Percentiles rank a stretch among this genome's conserved stretches.
Conservation (phyloP, 1,140 invertebrate genomes). For the Habropoda laboriosa region DNA sequence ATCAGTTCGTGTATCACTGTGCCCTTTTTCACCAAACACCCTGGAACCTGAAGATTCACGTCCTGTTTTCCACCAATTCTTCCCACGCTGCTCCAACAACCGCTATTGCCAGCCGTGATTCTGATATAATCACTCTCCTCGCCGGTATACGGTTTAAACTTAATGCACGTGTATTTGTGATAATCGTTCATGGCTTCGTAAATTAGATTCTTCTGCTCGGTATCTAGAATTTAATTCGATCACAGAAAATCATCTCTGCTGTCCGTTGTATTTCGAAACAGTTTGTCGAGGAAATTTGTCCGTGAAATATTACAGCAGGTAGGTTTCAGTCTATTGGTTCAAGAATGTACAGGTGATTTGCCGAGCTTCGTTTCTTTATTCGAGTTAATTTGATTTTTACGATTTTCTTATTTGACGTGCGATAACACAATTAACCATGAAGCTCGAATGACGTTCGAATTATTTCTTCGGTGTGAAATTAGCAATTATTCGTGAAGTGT, state of each 20-base stretch:
- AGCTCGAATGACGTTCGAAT: too few species aligned
- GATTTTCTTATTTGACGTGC: too few species aligned
- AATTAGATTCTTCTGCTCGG: conserved; percentile 82
- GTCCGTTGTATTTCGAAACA: background rate
- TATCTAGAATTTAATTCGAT: conserved; percentile 69
- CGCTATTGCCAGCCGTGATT: conserved; percentile 86
- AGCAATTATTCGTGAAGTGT: too few species aligned
- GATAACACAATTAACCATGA: too few species aligned
- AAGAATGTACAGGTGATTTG: too few species aligned
- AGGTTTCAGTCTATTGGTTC: too few species aligned
- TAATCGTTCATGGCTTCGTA: conserved; percentile 86
- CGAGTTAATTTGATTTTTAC: too few species aligned
- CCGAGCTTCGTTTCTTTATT: too few species aligned
- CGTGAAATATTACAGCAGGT: too few species aligned
- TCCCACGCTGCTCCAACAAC: conserved; percentile 92
- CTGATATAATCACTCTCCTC: conserved; percentile 86
- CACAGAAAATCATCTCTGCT: background rate
- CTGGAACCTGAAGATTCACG: conserved; percentile 88
- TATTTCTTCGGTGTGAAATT: too few species aligned
- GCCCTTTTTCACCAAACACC: conserved; percentile 88
- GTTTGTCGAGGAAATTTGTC: background rate
- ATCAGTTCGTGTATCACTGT: conserved; percentile 93
- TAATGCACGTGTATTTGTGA: conserved; percentile 88
- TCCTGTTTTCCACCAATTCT: conserved; percentile 87
- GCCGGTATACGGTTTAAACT: conserved; percentile 85